Percentiles rank a stretch among this genome's conserved stretches.
Conservation (phyloP, 2,797 vertebrate species). For the Spinibarbus caldwelli region DNA sequence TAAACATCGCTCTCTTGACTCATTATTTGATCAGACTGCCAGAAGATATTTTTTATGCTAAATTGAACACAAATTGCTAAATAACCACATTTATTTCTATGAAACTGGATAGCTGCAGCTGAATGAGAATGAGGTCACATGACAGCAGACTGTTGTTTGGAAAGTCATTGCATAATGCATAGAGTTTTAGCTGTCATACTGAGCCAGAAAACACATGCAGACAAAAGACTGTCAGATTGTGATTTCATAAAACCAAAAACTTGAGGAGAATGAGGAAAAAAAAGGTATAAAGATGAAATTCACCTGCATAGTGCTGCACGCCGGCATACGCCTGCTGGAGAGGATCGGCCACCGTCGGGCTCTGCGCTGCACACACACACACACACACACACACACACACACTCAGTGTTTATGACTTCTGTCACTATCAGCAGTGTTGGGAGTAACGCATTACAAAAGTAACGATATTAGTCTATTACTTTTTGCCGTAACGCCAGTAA, state of each 20-base stretch:
- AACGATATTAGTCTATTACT: too few species aligned
- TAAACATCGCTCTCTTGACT: too few species aligned
- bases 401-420: too few species aligned
- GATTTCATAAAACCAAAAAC: conserved; percentile 27
- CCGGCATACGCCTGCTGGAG: conserved; percentile 96
- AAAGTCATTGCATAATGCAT: background rate
- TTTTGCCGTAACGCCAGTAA: too few species aligned
- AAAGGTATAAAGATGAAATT: too few species aligned
- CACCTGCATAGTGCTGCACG: conserved; percentile 98
- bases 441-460: too few species aligned
- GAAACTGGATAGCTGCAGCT: background rate
- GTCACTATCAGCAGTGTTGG: background rate
- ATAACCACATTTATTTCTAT: background rate
- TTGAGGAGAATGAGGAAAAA: too few species aligned
- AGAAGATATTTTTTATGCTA: background rate
- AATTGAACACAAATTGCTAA: background rate
- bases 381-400: conserved; percentile 50
- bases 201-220: too few species aligned
- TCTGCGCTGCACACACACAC: conserved; percentile 84
- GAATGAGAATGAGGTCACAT: too few species aligned
- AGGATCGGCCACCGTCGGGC: conserved; percentile 91
- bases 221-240: too few species aligned
- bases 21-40: too few species aligned
- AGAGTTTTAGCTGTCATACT: background rate
- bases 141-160: background rate